Conservation (phyloP, 2,113 vertebrate species). For the Sarotherodon lohbergeri region DNA sequence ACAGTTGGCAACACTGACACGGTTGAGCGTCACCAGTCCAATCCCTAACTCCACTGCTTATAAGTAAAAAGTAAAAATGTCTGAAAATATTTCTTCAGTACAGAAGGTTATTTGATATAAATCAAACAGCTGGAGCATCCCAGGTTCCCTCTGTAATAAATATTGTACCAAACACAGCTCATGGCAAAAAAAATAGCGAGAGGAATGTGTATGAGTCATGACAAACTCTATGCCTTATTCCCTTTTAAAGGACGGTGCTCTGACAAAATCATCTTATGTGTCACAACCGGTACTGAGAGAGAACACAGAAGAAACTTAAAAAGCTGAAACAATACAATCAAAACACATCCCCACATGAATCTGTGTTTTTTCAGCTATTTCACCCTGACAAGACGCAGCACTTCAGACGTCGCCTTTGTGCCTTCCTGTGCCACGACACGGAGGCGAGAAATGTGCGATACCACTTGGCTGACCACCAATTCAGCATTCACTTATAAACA, state of each 20-base stretch:
- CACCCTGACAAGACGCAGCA: not conserved
- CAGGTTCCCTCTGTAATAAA: not conserved
- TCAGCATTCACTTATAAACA: conserved; percentile 1
- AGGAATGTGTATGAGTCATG: not conserved
- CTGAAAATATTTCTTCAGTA: not conserved
- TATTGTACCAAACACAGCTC: not conserved
- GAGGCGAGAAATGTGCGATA: not conserved
- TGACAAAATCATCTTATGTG: not conserved
- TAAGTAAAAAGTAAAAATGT: not conserved
- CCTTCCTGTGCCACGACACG: not conserved
- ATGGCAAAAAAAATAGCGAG: not conserved
- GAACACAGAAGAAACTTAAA: not conserved
- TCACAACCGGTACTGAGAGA: not conserved
- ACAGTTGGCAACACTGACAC: not conserved
- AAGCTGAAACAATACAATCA: not conserved
- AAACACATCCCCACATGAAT: not conserved
- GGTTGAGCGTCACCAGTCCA: not conserved
- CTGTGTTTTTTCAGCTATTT: not conserved
- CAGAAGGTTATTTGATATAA: not conserved
- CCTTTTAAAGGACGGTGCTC: not conserved
- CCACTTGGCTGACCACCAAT: not conserved
- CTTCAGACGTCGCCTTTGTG: not conserved
- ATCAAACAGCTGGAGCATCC: not conserved
- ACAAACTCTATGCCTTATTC: not conserved
- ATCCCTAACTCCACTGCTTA: too few relatives aligned